phyloP scores from a whole-genome alignment of 2,113 vertebrate genomes.

The Isurus oxyrinchus region DNA sequence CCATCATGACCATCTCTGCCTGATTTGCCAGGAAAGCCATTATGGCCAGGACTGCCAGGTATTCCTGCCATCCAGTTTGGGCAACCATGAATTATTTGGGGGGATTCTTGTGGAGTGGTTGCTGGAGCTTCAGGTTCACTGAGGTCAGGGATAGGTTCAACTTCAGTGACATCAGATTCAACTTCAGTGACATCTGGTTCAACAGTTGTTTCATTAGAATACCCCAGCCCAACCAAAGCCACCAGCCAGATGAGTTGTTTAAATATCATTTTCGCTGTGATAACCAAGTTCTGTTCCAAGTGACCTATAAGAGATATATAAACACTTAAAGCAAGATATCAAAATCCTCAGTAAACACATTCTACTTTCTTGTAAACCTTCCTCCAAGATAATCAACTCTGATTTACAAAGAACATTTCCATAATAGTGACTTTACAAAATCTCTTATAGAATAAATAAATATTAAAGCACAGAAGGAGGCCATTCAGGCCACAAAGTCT shows the following conservation, averaged over 20 bases:
- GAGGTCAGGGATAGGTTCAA: not conserved
- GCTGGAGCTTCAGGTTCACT: not conserved
- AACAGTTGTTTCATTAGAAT: not conserved
- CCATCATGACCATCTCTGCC: slow-evolving; percentile 66
- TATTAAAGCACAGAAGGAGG: not conserved
- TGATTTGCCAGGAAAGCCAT: slow-evolving; percentile 63
- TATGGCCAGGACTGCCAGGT: slow-evolving; percentile 67
- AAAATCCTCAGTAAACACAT: not conserved
- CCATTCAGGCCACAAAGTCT: not conserved
- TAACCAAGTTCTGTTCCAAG: slow-evolving; percentile 42
- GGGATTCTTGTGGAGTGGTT: not conserved
- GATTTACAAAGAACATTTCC: not conserved
- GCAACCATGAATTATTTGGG: slow-evolving; percentile 45
- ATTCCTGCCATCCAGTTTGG: slow-evolving; percentile 69
- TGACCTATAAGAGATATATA: not conserved
- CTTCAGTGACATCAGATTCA: slow-evolving; percentile 42
- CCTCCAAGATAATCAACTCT: not conserved
- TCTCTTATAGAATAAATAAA: not conserved
- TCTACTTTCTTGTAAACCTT: not conserved
- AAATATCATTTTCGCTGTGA: slow-evolving; percentile 45
- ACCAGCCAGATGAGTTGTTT: slow-evolving; percentile 44
- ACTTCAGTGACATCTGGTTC: not conserved
- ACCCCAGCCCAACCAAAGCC: not conserved
- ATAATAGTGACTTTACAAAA: not conserved
- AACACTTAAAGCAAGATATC: not conserved